Conservation (phyloP, 2,113 vertebrate species). For the Pimephales promelas region DNA sequence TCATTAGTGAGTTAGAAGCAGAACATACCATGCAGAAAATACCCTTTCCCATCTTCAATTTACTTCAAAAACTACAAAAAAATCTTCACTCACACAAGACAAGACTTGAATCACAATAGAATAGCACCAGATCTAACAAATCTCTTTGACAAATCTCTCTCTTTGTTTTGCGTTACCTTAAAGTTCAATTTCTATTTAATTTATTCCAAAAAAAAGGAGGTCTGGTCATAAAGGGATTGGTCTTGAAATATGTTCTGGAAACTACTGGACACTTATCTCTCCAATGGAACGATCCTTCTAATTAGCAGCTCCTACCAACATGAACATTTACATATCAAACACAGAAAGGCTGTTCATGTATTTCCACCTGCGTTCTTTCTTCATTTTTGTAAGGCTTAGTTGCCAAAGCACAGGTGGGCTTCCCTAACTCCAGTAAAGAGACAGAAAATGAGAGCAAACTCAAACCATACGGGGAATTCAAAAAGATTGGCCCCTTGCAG, state of each 20-base stretch:
- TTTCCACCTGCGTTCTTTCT: conserved; percentile 14
- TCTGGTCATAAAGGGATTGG: too few species aligned
- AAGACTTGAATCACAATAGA: conserved; percentile 11
- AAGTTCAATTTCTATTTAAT: not conserved
- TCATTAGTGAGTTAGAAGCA: not conserved
- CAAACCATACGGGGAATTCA: conserved; percentile 18
- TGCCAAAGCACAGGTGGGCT: conserved; percentile 29
- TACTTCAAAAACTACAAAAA: too few species aligned
- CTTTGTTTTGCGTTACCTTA: too few species aligned
- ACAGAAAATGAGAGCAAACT: conserved; percentile 10
- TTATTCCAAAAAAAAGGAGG: not conserved
- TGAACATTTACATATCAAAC: conserved; percentile 31
- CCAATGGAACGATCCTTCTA: not conserved
- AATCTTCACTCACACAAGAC: not conserved
- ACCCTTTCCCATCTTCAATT: not conserved
- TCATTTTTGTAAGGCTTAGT: not conserved
- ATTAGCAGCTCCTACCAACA: not conserved
- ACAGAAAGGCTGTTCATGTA: not conserved
- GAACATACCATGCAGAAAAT: conserved; percentile 33
- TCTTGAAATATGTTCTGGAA: not conserved
- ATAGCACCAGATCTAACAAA: not conserved
- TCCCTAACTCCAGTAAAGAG: conserved; percentile 9
- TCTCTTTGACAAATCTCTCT: too few species aligned
- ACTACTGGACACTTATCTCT: not conserved
- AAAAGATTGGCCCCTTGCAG: conserved; percentile 31